Conservation (phyloP, 2,797 vertebrate species). For the Melanotaenia maccullochi region DNA sequence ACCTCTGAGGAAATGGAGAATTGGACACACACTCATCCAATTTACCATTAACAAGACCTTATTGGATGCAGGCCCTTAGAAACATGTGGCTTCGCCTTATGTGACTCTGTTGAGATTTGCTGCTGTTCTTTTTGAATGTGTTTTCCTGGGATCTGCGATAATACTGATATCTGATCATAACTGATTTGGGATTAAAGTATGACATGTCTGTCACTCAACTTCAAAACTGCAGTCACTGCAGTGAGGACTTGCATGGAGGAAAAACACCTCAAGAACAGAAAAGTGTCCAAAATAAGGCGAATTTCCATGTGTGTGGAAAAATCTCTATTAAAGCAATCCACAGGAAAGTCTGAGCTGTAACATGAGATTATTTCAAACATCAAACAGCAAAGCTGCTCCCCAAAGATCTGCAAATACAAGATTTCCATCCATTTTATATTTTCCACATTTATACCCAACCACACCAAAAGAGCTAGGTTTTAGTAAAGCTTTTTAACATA, state of each 20-base stretch:
- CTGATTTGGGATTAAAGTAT: constrained; percentile 39
- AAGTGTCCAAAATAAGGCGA: constrained; percentile 28
- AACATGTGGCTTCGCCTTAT: constrained; percentile 76
- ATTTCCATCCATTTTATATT: constrained; percentile 63
- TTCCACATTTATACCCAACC: constrained; percentile 64
- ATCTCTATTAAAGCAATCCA: constrained; percentile 34
- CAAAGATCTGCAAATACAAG: constrained; percentile 59
- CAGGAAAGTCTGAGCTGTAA: constrained; percentile 65
- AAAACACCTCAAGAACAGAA: neutral
- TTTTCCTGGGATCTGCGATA: constrained; percentile 33
- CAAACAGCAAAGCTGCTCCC: constrained; percentile 38
- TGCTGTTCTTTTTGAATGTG: constrained; percentile 25
- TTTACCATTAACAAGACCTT: constrained; percentile 87
- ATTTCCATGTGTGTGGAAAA: constrained; percentile 37
- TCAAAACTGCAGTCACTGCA: neutral
- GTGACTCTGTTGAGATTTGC: constrained; percentile 67
- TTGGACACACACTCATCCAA: constrained; percentile 87
- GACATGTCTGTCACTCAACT: constrained; percentile 25
- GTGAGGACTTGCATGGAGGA: constrained; percentile 7
- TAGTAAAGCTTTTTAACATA: constrained; percentile 55
- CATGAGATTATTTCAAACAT: constrained; percentile 59
- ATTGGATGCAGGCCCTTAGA: constrained; percentile 83
- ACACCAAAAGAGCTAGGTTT: constrained; percentile 52
- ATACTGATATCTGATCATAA: constrained; percentile 40
- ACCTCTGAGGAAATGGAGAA: constrained; percentile 85